Evolutionary conservation across 1,140 invertebrate genomes (phyloP).

Genomic region (Helicoverpa zea): DNA sequence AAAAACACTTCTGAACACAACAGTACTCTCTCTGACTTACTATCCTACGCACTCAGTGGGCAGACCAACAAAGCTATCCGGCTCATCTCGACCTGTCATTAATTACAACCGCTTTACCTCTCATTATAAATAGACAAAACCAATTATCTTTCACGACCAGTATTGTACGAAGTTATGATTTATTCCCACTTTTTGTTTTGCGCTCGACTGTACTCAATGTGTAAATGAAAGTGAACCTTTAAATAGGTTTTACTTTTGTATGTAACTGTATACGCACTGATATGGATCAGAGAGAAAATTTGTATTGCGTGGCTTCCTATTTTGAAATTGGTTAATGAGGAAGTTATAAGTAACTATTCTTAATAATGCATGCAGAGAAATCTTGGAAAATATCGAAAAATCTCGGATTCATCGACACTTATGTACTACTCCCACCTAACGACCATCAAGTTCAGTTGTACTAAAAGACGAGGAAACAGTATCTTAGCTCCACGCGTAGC

Average conservation of each 20-base stretch:
- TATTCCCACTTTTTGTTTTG: conserved; percentile 68
- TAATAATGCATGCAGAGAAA: too few species aligned
- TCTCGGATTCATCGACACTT: too few species aligned
- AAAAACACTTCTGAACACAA: conserved; percentile 7
- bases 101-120: conserved; percentile 72
- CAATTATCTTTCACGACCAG: conserved; percentile 72
- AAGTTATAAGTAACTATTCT: too few species aligned
- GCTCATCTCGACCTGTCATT: conserved; percentile 63
- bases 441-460: too few species aligned
- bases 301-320: neutral
- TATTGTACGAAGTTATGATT: conserved; percentile 64
- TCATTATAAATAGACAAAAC: conserved; percentile 77
- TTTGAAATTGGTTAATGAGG: too few species aligned
- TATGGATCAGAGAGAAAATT: neutral
- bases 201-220: conserved; percentile 57
- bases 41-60: conserved; percentile 69
- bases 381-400: too few species aligned
- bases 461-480: too few species aligned
- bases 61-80: conserved; percentile 64
- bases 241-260: conserved; percentile 36
- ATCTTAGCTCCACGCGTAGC: too few species aligned
- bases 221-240: conserved; percentile 55
- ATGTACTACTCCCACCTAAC: too few species aligned
- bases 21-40: conserved; percentile 46
- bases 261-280: conserved; percentile 13